These are phyloP conservation scores for Equus quagga DNA, from an alignment of 2,113 vertebrate species.

Conservation along the genomic window DNA sequence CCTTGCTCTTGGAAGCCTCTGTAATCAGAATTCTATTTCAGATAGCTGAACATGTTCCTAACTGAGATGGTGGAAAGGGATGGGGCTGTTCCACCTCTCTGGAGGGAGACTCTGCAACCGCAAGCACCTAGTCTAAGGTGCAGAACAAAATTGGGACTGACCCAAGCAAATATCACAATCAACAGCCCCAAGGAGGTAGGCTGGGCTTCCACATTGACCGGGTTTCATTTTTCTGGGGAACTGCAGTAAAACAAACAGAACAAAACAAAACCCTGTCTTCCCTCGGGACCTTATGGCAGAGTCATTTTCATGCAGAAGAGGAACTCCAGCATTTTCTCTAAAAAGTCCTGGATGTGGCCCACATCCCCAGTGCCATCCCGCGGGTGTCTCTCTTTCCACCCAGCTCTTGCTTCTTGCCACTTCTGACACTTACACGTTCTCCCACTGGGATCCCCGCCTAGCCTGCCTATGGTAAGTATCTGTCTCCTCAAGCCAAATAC, in stretches of 20 bases:
- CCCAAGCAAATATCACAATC: too few species aligned
- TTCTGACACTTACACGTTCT: not conserved
- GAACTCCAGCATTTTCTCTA: rapidly evolving
- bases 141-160: not conserved
- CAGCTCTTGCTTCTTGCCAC: not conserved
- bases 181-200: not conserved
- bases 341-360: not conserved
- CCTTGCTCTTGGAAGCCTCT: not conserved
- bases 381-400: not conserved
- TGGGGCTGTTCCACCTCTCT: not conserved
- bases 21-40: not conserved
- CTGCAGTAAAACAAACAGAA: not conserved
- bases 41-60: not conserved
- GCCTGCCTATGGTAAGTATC: not conserved
- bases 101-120: not conserved
- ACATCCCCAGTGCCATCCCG: rapidly evolving
- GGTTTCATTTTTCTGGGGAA: not conserved
- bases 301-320: not conserved
- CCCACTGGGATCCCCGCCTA: too few species aligned
- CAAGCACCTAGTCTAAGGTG: not conserved
- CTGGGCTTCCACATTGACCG: not conserved
- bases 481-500: not conserved
- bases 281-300: too few species aligned
- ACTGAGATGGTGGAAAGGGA: not conserved
- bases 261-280: not conserved